A percentile compares a stretch with the other conserved stretches of the same genome.
Evolutionary conservation across 2,888 invertebrate genomes (phyloP).

Genomic region (Unio pictorum): DNA sequence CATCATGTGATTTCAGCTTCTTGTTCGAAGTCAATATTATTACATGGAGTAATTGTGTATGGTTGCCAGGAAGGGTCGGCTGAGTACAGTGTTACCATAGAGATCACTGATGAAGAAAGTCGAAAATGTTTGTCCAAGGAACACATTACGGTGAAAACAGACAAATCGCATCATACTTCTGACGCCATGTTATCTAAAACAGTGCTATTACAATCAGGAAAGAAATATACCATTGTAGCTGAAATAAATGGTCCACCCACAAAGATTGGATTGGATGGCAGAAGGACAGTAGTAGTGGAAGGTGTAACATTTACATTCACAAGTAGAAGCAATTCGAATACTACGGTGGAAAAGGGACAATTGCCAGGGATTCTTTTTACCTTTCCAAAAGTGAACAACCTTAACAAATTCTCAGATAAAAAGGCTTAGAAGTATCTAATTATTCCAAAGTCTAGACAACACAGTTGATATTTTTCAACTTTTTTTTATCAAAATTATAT

Average conservation of each 20-base stretch:
- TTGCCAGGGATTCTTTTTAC: constrained; percentile 23
- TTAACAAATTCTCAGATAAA: too few species aligned
- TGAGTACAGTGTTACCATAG: constrained; percentile 14
- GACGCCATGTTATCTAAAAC: constrained; percentile 17
- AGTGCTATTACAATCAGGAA: constrained; percentile 10
- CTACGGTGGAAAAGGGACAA: constrained; percentile 16
- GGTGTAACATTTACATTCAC: constrained; percentile 19
- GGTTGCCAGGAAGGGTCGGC: constrained; percentile 19
- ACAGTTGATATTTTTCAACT: too few species aligned
- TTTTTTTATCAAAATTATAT: too few species aligned
- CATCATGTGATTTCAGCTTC: constrained; percentile 16
- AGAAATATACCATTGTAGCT: constrained; percentile 8
- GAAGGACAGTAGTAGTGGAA: constrained; percentile 10
- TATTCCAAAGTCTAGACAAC: too few species aligned
- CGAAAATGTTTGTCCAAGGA: neutral
- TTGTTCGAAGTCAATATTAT: constrained; percentile 15
- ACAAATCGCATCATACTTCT: constrained; percentile 16
- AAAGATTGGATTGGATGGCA: constrained; percentile 18
- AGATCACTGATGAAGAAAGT: neutral
- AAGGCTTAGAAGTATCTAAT: too few species aligned
- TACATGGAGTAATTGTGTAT: constrained; percentile 25
- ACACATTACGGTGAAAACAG: constrained; percentile 10
- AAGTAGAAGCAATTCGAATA: constrained; percentile 6
- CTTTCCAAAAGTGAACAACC: neutral
- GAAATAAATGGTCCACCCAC: constrained; percentile 23